Evolutionary conservation across 2,113 vertebrate genomes (phyloP).

Genomic region (Chionomys nivalis): DNA sequence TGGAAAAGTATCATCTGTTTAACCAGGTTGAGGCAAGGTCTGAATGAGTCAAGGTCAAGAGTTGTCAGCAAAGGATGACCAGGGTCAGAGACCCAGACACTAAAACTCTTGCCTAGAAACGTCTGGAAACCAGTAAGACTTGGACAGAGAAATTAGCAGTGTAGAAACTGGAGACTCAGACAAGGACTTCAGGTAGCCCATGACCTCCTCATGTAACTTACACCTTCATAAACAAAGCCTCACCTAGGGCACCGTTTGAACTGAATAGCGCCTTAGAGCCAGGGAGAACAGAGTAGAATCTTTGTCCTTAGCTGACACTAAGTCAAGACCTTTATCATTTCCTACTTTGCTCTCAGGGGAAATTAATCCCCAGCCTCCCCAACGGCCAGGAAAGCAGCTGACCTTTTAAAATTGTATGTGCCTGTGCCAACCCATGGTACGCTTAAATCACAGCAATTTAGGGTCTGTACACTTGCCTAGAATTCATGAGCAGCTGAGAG

Average conservation of each 20-base stretch:
- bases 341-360: neutral
- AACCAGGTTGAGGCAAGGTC: neutral
- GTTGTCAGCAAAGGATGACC: neutral
- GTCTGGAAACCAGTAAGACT: neutral
- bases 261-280: neutral
- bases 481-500: slow-evolving; percentile 38
- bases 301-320: neutral
- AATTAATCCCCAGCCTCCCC: neutral
- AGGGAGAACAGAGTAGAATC: neutral
- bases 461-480: neutral
- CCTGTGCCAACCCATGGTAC: slow-evolving; percentile 3
- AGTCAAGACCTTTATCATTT: slow-evolving; percentile 25
- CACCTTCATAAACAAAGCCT: neutral
- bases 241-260: slow-evolving; percentile 9
- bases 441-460: neutral
- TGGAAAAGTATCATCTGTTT: neutral
- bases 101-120: neutral
- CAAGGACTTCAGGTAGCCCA: neutral
- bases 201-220: neutral
- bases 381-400: neutral
- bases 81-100: neutral
- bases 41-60: neutral
- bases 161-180: neutral
- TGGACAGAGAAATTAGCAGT: neutral
- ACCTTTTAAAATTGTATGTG: slow-evolving; percentile 52